A percentile compares a stretch with the other conserved stretches of the same genome.
These are phyloP conservation scores for Drosophila parabipectinata DNA, from an alignment of 1,140 invertebrate species.

Conservation along the genomic window DNA sequence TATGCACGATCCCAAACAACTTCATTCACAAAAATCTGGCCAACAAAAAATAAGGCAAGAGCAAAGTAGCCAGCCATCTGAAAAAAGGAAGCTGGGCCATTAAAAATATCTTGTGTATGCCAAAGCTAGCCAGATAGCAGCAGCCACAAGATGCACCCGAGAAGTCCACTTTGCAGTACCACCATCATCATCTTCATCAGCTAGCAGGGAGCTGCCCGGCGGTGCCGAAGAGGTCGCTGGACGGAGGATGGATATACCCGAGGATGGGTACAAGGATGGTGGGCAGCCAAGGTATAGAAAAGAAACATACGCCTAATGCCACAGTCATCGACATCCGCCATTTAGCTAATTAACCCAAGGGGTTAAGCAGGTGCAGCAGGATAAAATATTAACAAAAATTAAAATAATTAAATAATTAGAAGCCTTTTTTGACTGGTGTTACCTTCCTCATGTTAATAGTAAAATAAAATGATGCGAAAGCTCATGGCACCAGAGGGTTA, in stretches of 20 bases:
- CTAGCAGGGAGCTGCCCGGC: background rate
- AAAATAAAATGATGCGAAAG: too few species aligned
- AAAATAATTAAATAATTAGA: too few species aligned
- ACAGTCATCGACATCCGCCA: conserved; percentile 79
- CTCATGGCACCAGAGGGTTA: conserved; percentile 25
- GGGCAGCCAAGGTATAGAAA: conserved; percentile 39
- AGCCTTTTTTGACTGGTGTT: too few species aligned
- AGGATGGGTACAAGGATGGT: conserved; percentile 20
- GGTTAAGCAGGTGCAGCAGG: background rate
- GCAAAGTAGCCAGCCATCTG: conserved; percentile 36
- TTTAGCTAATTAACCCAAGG: conserved; percentile 64
- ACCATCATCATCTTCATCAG: conserved; percentile 18
- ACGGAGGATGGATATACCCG: conserved; percentile 16
- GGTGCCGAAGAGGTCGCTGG: conserved; percentile 22
- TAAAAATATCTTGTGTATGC: conserved; percentile 81
- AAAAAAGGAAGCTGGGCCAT: conserved; percentile 78
- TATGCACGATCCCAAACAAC: conserved; percentile 62
- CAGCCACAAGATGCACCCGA: conserved; percentile 35
- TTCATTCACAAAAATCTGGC: conserved; percentile 81
- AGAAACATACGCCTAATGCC: conserved; percentile 78
- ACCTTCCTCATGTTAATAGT: too few species aligned
- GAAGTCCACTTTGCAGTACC: conserved; percentile 47
- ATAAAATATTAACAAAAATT: too few species aligned
- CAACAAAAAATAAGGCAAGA: conserved; percentile 43
- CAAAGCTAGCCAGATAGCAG: conserved; percentile 68